A percentile compares a stretch with the other conserved stretches of the same genome.
phyloP scores from a whole-genome alignment of 2,888 invertebrate genomes.

The Acrobasis suavella region DNA sequence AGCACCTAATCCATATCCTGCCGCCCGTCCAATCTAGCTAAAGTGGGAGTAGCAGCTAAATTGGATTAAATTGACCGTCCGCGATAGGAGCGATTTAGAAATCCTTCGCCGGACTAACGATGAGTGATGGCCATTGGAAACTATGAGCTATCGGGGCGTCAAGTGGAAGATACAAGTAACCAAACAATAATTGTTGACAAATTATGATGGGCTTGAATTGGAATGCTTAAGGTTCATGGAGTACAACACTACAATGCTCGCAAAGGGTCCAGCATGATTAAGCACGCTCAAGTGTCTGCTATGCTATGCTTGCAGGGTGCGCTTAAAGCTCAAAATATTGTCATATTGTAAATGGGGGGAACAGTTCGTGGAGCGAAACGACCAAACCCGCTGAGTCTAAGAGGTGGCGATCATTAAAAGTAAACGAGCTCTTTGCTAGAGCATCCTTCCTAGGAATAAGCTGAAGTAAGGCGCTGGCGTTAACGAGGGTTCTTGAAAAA shows the following conservation, averaged over 20 bases:
- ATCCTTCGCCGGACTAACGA: conserved; percentile 50
- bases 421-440: background rate
- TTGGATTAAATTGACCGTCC: conserved; percentile 72
- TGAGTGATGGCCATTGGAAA: conserved; percentile 38
- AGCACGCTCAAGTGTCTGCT: too few relatives aligned
- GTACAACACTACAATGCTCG: too few relatives aligned
- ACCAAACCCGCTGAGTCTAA: too few relatives aligned
- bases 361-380: too few relatives aligned
- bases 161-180: too few relatives aligned
- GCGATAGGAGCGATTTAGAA: conserved; percentile 51
- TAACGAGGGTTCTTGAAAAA: background rate
- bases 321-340: too few relatives aligned
- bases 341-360: too few relatives aligned
- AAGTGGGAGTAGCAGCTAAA: conserved; percentile 60
- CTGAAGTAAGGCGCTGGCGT: background rate
- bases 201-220: too few relatives aligned
- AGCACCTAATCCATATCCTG: conserved; percentile 63
- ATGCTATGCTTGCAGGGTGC: too few relatives aligned
- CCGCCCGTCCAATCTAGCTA: conserved; percentile 56
- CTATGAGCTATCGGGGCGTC: background rate
- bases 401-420: background rate
- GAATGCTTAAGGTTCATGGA: too few relatives aligned
- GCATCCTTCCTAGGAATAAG: background rate
- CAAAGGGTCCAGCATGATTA: too few relatives aligned
- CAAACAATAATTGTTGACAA: too few relatives aligned